phyloP scores from a whole-genome alignment of 2,797 vertebrate genomes.

The Siniperca undulata region DNA sequence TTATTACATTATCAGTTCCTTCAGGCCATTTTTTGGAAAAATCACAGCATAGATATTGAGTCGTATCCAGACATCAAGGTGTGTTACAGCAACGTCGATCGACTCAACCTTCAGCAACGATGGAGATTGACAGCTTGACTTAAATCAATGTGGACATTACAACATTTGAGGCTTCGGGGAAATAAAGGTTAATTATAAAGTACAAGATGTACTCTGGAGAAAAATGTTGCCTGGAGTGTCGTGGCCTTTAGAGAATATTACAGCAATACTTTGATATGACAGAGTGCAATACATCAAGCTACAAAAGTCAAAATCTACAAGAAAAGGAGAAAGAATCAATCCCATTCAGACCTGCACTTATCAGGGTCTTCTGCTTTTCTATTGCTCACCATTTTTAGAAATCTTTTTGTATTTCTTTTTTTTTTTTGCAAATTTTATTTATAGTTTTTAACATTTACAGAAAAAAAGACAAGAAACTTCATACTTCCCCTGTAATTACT shows the following conservation, averaged over 20 bases:
- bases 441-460: too few relatives aligned
- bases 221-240: conserved; percentile 3
- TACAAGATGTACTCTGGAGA: neutral
- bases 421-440: too few relatives aligned
- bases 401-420: too few relatives aligned
- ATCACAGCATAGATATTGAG: conserved; percentile 17
- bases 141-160: too few relatives aligned
- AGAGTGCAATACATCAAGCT: neutral
- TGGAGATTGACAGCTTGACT: conserved; percentile 3
- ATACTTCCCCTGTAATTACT: too few relatives aligned
- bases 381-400: too few relatives aligned
- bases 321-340: neutral
- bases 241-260: conserved; percentile 23
- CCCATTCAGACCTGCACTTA: neutral
- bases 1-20: conserved; percentile 11
- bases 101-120: too few relatives aligned
- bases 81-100: neutral
- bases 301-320: neutral
- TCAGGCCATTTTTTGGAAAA: neutral
- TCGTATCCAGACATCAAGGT: conserved; percentile 15
- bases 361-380: too few relatives aligned
- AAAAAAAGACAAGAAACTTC: too few relatives aligned
- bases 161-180: too few relatives aligned
- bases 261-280: neutral
- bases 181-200: too few relatives aligned